Percentiles rank a stretch among this genome's conserved stretches.
Conservation (phyloP, 2,113 vertebrate species). For the Chionodraco myersi region DNA sequence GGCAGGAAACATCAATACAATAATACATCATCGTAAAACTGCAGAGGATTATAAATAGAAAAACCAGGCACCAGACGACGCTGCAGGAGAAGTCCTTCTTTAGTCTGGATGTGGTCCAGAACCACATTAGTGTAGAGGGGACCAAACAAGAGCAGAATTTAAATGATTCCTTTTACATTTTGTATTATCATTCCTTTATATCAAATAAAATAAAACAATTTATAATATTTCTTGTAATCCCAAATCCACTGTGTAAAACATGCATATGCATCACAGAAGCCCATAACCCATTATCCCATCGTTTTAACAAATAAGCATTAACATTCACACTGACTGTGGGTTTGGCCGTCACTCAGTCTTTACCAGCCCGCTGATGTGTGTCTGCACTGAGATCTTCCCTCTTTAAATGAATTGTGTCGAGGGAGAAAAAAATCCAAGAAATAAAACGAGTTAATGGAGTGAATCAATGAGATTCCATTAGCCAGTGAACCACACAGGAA, state of each 20-base stretch:
- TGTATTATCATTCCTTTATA: background rate
- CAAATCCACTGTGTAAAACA: background rate
- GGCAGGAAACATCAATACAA: background rate
- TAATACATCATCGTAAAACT: constrained; percentile 21
- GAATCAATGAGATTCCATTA: constrained; percentile 76
- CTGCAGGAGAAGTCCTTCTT: constrained; percentile 27
- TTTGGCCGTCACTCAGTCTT: constrained; percentile 52
- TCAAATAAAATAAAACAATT: constrained; percentile 1
- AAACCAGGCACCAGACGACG: background rate
- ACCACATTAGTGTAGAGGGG: constrained; percentile 14
- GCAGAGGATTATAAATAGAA: constrained; percentile 22
- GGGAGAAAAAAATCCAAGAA: constrained; percentile 46
- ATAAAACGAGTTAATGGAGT: constrained; percentile 69
- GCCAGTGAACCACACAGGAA: constrained; percentile 10
- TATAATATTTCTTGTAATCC: constrained; percentile 13
- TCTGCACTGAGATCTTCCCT: constrained; percentile 53
- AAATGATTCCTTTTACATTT: constrained; percentile 5
- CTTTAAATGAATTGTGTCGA: constrained; percentile 64
- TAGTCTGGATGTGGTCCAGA: constrained; percentile 39
- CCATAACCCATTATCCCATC: constrained; percentile 31
- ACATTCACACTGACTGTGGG: constrained; percentile 34
- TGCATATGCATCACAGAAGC: constrained; percentile 19
- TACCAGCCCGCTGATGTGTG: constrained; percentile 44
- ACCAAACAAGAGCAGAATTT: constrained; percentile 10
- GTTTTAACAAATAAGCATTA: constrained; percentile 55